Evolutionary conservation across 2,888 invertebrate genomes (phyloP).

Genomic region (Julus scandinavius): DNA sequence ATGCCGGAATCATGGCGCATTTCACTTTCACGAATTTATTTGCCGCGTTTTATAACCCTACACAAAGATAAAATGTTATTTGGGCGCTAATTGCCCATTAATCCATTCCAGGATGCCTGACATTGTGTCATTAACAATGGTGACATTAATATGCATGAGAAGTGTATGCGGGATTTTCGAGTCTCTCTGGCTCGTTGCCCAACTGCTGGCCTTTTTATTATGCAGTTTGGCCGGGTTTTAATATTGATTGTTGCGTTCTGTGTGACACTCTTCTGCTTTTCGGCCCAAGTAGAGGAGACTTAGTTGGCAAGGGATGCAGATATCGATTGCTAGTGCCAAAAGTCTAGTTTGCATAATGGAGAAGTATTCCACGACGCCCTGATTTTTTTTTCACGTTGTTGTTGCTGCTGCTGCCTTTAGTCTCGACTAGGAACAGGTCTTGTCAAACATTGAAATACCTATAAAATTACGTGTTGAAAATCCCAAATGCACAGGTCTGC

Average conservation of each 20-base stretch:
- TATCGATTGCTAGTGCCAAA: constrained; percentile 11
- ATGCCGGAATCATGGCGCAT: not conserved
- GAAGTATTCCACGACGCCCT: constrained; percentile 5
- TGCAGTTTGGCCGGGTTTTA: constrained; percentile 13
- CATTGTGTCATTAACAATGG: constrained; percentile 9
- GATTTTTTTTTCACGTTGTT: constrained; percentile 22
- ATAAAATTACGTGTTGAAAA: not conserved
- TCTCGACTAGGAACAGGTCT: not conserved
- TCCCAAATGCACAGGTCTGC: not conserved
- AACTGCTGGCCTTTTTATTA: constrained; percentile 24
- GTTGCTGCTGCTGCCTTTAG: not conserved
- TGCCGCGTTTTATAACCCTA: not conserved
- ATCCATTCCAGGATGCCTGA: constrained; percentile 22
- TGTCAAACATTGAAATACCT: not conserved
- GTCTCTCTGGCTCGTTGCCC: not conserved
- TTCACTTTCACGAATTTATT: constrained; percentile 21
- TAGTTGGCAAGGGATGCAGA: constrained; percentile 12
- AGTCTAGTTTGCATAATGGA: constrained; percentile 12
- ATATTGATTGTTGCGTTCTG: constrained; percentile 8
- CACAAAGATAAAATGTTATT: constrained; percentile 4
- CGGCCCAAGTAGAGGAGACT: not conserved
- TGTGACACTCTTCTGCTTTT: not conserved
- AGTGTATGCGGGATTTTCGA: not conserved
- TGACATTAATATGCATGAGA: not conserved
- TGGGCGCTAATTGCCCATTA: constrained; percentile 9